Base-by-base conservation (phyloP, 2,113 vertebrate species). In the Burhinus oedicnemus region DNA sequence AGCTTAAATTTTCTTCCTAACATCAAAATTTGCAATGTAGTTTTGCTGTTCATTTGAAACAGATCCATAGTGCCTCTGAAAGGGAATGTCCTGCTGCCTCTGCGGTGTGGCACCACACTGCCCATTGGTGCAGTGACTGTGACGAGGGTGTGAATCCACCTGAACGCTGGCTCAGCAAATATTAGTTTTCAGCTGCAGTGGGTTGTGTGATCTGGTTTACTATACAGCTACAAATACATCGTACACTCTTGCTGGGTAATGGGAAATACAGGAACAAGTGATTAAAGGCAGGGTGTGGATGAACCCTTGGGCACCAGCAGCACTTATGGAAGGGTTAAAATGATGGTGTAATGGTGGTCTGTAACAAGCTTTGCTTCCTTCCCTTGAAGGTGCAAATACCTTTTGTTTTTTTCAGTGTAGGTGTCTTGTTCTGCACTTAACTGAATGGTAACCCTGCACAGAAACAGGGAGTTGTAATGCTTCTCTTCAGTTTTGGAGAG, bases 91-190 rank as follows among this genome's bases (percentile, higher is more conserved):
- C 27, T 71, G 5, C 26, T 71, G 62, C 34, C 25, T 38, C 15
- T 0, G 0, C 71, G 60, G 26, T 32, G 44, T 9, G n/a, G 30
- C 58, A 65, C 26, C 20, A 8, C 26, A 1, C 74, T 57, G 25
- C 47, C 5, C 9, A 8, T 10, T 9, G 27, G 27, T n/a, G 58
- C n/a, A 6, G 34, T 36, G 30, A 20, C 13, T 34, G 44, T 65
- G 25, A 11, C 2, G 12, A 5, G 45, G 27, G 2, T 19, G 1
- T 29, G 26, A n/a, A 17, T 82, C 69, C 36, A 13, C 38, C 44
- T 44, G 25, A 61, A 65, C 65, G 12, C 45, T 38, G 36, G 7
- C 18, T 60, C 22, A 23, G 78, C 61, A 45, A 34, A 68, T 32
- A 15, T 52, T 1, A 29, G 22, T 68, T 60, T 68, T 38, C 22